Evolutionary conservation across 2,113 vertebrate genomes (phyloP).

Genomic region (Oncorhynchus nerka): DNA sequence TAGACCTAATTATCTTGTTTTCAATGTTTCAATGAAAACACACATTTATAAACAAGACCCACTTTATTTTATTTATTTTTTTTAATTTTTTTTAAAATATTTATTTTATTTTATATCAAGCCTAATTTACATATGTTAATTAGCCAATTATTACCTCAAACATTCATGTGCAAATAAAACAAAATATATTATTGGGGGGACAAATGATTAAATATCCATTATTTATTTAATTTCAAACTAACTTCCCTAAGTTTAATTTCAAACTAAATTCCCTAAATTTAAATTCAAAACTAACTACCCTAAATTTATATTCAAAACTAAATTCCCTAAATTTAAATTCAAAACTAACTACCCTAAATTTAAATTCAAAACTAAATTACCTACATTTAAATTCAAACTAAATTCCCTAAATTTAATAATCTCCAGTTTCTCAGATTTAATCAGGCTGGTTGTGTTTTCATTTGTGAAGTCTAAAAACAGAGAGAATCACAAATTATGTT

Average conservation of each 20-base stretch:
- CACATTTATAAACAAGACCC: conserved; percentile 30
- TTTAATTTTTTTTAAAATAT: too few species aligned
- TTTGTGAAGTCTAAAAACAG: conserved; percentile 70
- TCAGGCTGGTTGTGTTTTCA: conserved; percentile 57
- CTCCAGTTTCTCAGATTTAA: conserved; percentile 68
- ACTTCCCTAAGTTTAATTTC: conserved; percentile 20
- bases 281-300: too few species aligned
- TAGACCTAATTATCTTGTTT: conserved; percentile 64
- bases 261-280: too few species aligned
- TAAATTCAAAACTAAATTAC: conserved; percentile 47
- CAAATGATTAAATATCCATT: conserved; percentile 62
- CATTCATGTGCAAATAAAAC: conserved; percentile 75
- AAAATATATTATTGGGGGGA: conserved; percentile 61
- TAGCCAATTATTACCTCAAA: conserved; percentile 73
- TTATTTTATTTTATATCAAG: too few species aligned
- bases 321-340: too few species aligned
- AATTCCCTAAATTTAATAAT: conserved; percentile 46
- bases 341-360: too few species aligned
- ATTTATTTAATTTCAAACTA: conserved; percentile 40
- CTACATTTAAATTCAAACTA: conserved; percentile 52
- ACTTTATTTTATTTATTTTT: conserved; percentile 55
- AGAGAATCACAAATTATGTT: conserved; percentile 70
- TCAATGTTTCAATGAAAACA: conserved; percentile 55
- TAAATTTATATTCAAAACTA: too few species aligned
- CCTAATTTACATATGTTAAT: conserved; percentile 76